Evolutionary conservation across 2,113 vertebrate genomes (phyloP).

Genomic region (Mus musculus): DNA sequence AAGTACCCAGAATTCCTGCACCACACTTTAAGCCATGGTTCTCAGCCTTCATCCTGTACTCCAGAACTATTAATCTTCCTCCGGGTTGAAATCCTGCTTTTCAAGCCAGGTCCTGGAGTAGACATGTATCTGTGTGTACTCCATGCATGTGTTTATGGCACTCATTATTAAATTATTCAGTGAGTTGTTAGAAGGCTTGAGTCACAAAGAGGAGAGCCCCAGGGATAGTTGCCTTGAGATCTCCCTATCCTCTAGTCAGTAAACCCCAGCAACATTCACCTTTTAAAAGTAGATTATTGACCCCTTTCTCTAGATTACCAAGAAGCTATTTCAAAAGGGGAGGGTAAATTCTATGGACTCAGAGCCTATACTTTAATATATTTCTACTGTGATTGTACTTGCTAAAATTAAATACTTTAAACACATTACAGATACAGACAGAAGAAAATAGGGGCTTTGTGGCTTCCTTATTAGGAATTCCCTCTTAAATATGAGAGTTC

Average conservation of each 20-base stretch:
- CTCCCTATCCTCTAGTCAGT: background rate
- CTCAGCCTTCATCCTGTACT: background rate
- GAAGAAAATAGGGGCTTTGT: background rate
- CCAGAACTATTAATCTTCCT: background rate
- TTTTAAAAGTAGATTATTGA: background rate
- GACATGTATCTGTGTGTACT: background rate
- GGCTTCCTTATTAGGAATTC: background rate
- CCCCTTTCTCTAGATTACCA: background rate
- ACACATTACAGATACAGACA: background rate
- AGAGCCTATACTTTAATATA: background rate
- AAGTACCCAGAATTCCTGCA: background rate
- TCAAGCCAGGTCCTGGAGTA: background rate
- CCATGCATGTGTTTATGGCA: background rate
- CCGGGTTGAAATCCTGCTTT: background rate
- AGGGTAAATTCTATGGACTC: background rate
- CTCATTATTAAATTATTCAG: background rate
- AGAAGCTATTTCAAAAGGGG: background rate
- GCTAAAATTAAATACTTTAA: background rate
- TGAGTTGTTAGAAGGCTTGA: background rate
- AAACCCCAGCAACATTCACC: background rate
- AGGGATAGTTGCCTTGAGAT: background rate
- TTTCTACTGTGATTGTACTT: background rate
- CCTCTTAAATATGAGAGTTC: background rate
- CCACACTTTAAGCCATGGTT: background rate
- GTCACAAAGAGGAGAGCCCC: slow-evolving; percentile 19